phyloP scores from a whole-genome alignment of 2,113 vertebrate genomes.

The Podiceps cristatus region DNA sequence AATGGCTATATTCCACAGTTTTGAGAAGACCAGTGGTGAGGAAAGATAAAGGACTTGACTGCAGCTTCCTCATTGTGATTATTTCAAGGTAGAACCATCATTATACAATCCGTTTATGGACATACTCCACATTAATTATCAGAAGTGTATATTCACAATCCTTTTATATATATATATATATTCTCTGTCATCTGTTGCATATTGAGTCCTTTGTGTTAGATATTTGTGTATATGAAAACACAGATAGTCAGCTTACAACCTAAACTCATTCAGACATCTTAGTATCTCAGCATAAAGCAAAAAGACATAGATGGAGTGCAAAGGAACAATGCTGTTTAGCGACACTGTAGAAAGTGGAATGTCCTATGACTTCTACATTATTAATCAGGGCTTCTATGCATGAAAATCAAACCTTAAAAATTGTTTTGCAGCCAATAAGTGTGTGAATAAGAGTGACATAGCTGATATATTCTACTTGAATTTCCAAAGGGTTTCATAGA shows the following conservation, averaged over 20 bases:
- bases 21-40: background rate
- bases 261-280: background rate
- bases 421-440: background rate
- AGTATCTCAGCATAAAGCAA: background rate
- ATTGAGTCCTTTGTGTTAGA: background rate
- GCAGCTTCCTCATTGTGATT: background rate
- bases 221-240: background rate
- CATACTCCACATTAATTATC: background rate
- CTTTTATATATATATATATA: background rate
- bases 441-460: background rate
- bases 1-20: background rate
- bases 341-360: background rate
- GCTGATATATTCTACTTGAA: background rate
- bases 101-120: background rate
- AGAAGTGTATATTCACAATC: background rate
- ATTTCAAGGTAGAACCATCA: background rate
- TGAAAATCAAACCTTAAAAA: background rate
- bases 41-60: background rate
- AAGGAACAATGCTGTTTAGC: background rate
- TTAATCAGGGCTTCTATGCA: background rate
- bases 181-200: background rate
- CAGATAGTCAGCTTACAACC: background rate
- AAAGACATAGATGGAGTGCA: background rate
- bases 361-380: background rate
- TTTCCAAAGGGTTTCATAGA: background rate